Base-by-base conservation (phyloP, 2,113 vertebrate species). In the Holacanthus passer region DNA sequence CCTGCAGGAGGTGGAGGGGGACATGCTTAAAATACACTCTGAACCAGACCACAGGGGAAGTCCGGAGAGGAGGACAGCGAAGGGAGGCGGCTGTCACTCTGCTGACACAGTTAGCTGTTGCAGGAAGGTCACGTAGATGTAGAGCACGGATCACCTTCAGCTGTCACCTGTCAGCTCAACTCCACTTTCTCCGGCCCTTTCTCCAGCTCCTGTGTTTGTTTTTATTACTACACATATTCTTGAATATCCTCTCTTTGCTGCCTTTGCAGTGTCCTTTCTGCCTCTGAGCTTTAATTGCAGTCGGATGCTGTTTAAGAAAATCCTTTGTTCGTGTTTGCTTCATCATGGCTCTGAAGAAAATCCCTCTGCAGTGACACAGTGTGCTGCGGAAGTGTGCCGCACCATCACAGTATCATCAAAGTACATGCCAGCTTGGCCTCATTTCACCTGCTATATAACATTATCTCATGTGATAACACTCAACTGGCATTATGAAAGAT, bases 21-120 rank as follows among this genome's bases (percentile, higher is more conserved):
- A 60, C 6, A 19, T 50, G 79, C 78, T 87, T 84, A 75, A 85
- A 90, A 90, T 88, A 91, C 62, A 75, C 55, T 17, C n/a, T 39
- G 39, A 85, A 80, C 22, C 22, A 41, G 66, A 72, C 66, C 64
- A 32, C 41, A 52, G 59, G 75, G 77, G 63, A 75, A 70, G 73
- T 74, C 58, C 27, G 9, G 35, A 24, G 72, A 82, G 50, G 50
- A 59, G 66, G 72, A 31, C 12, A 2, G 37, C 50, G 45, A 6
- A 14, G 52, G 59, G 67, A 35, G 81, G 76, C 50, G 78, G 59
- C 59, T 1, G 2, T 73, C 64, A 76, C 69, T 83, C 27, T 0
- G 52, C 77, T 91, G 87, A 89, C 86, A 87, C 81, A 76, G 69
- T 84, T 88, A 66, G 62, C 68, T 17, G 41, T 20, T 39, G 17